Evolutionary conservation across 92 coral and sea anemone genomes (phyloP).

Genomic region (Nematostella vectensis): DNA sequence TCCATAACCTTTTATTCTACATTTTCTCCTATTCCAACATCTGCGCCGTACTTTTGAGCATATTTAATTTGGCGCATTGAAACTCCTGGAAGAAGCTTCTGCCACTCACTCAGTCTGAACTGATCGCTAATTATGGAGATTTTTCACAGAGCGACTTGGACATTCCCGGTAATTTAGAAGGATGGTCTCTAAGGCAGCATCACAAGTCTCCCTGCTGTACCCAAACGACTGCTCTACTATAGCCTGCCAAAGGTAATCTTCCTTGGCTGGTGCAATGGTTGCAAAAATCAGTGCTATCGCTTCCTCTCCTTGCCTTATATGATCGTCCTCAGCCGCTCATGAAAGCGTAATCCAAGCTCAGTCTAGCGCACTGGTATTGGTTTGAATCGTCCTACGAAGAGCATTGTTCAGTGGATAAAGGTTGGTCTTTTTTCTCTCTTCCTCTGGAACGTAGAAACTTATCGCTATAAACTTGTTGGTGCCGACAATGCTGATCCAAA

Average conservation of each 20-base stretch:
- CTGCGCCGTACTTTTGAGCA: slow-evolving; percentile 27
- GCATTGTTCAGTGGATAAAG: slow-evolving; percentile 26
- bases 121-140: slow-evolving; percentile 28
- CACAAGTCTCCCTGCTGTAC: neutral
- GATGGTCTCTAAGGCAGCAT: slow-evolving; percentile 37
- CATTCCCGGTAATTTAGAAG: slow-evolving; percentile 27
- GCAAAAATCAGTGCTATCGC: slow-evolving; percentile 19
- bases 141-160: slow-evolving; percentile 20
- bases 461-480: slow-evolving; percentile 37
- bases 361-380: slow-evolving; percentile 21
- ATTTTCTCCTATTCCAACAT: slow-evolving; percentile 24
- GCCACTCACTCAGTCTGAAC: slow-evolving; percentile 28
- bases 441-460: slow-evolving; percentile 39
- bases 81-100: slow-evolving; percentile 34
- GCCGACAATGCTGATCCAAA: slow-evolving; percentile 38
- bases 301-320: slow-evolving; percentile 26
- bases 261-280: slow-evolving; percentile 28
- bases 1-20: slow-evolving; percentile 27
- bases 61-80: slow-evolving; percentile 32
- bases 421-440: slow-evolving; percentile 27
- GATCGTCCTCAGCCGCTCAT: slow-evolving; percentile 10
- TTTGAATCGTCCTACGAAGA: slow-evolving; percentile 21
- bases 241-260: slow-evolving; percentile 20
- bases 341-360: slow-evolving; percentile 25
- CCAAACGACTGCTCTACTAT: neutral